Percentiles rank a stretch among this genome's conserved stretches.
These are phyloP conservation scores for Rhegmatorhina hoffmannsi DNA, from an alignment of 2,113 vertebrate species.

Conservation along the genomic window DNA sequence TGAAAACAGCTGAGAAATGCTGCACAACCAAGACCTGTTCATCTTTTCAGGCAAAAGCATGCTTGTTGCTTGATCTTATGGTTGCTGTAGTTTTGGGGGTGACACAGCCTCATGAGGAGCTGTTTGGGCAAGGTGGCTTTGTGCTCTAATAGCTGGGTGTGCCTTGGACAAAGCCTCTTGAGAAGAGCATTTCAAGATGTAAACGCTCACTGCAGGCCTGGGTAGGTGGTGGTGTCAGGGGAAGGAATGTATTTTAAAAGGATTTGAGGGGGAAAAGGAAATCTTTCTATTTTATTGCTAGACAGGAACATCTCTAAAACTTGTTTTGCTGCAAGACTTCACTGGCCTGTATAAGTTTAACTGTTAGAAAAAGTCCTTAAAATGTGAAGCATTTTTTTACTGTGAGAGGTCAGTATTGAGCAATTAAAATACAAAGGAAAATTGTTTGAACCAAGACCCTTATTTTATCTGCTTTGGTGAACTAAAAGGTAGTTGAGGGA, in stretches of 20 bases:
- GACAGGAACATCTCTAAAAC: background rate
- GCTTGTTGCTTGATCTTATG: accelerated
- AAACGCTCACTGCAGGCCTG: background rate
- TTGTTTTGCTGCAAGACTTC: background rate
- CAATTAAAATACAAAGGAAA: background rate
- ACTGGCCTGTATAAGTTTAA: background rate
- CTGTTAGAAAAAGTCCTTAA: background rate
- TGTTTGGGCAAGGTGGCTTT: background rate
- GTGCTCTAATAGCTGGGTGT: background rate
- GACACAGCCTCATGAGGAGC: background rate
- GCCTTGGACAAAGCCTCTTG: background rate
- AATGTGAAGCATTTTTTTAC: background rate
- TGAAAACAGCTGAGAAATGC: background rate
- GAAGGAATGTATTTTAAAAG: slow-evolving; percentile 4
- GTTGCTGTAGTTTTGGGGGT: accelerated
- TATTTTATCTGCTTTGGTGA: background rate
- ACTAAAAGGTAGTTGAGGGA: background rate
- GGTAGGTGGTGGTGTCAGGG: background rate
- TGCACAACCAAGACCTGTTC: background rate
- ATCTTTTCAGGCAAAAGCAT: background rate
- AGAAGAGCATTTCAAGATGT: background rate
- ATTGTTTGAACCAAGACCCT: background rate
- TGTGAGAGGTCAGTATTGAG: background rate
- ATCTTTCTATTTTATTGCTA: background rate
- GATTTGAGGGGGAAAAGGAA: background rate